These are phyloP conservation scores for Hydropsyche tenuis DNA, from an alignment of 1,140 invertebrate genomes.

Conservation along the genomic window DNA sequence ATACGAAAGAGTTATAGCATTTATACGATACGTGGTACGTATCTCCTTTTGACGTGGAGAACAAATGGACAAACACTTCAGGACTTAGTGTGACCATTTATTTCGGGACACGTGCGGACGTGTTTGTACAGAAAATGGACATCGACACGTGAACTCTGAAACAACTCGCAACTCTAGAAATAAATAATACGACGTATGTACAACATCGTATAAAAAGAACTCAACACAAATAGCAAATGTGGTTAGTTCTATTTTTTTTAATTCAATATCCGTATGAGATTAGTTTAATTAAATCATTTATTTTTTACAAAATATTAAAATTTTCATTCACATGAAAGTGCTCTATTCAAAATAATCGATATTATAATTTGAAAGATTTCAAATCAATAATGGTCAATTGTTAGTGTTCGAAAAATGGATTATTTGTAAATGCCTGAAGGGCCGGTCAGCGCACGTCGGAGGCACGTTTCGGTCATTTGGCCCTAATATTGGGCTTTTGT, in stretches of 20 bases:
- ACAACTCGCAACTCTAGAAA: neutral
- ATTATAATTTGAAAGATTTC: no score
- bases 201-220: neutral
- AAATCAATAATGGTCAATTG: no score
- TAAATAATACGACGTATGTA: no score
- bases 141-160: constrained; percentile 22
- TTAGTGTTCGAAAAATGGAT: neutral
- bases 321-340: no score
- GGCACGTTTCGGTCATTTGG: constrained; percentile 21
- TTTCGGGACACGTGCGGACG: constrained; percentile 14
- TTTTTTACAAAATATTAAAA: no score
- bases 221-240: neutral
- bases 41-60: neutral
- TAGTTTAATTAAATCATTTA: no score
- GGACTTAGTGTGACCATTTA: constrained; percentile 16
- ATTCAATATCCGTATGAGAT: no score
- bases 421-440: neutral
- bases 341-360: no score
- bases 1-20: no score
- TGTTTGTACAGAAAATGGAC: constrained; percentile 24
- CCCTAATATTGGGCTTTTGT: constrained; percentile 19
- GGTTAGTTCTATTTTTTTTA: no score
- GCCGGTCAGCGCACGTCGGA: neutral
- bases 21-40: neutral
- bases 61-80: constrained; percentile 21